Conservation (phyloP, 1,140 invertebrate species). For the Dufourea novaeangliae region DNA sequence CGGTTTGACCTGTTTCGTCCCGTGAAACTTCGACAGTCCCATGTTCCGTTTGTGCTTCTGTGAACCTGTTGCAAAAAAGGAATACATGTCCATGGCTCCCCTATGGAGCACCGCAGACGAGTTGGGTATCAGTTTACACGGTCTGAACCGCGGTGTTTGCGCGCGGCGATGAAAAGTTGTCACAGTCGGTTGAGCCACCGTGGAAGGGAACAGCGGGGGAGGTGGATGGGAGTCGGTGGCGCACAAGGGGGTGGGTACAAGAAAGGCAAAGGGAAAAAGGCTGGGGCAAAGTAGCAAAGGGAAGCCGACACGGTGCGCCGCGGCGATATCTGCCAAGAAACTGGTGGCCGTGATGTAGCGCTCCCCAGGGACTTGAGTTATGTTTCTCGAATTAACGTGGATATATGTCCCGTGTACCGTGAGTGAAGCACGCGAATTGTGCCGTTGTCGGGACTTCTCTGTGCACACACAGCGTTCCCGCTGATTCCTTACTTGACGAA, state of each 20-base stretch:
- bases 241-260: slow-evolving; percentile 6
- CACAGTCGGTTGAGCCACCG: slow-evolving; percentile 32
- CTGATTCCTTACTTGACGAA: slow-evolving; percentile 22
- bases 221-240: slow-evolving; percentile 4
- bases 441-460: slow-evolving; percentile 35
- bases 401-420: slow-evolving; percentile 45
- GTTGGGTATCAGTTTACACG: slow-evolving; percentile 36
- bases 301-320: slow-evolving; percentile 55
- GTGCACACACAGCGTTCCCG: not conserved
- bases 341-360: slow-evolving; percentile 58
- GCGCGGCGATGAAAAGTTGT: slow-evolving; percentile 51
- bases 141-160: slow-evolving; percentile 4
- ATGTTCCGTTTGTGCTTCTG: not conserved
- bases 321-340: slow-evolving; percentile 60
- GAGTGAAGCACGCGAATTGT: slow-evolving; percentile 55
- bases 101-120: not conserved
- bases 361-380: slow-evolving; percentile 57
- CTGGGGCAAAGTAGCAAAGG: slow-evolving; percentile 61
- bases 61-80: not conserved
- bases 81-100: not conserved
- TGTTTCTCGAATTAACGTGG: slow-evolving; percentile 62
- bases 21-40: not conserved
- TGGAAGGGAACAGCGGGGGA: slow-evolving; percentile 10
- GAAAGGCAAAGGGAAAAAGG: slow-evolving; percentile 42
- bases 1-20: not conserved